Percentiles rank a stretch among this genome's conserved stretches.
These are phyloP conservation scores for Carlito syrichta DNA, from an alignment of 2,113 vertebrate species.

Conservation along the genomic window DNA sequence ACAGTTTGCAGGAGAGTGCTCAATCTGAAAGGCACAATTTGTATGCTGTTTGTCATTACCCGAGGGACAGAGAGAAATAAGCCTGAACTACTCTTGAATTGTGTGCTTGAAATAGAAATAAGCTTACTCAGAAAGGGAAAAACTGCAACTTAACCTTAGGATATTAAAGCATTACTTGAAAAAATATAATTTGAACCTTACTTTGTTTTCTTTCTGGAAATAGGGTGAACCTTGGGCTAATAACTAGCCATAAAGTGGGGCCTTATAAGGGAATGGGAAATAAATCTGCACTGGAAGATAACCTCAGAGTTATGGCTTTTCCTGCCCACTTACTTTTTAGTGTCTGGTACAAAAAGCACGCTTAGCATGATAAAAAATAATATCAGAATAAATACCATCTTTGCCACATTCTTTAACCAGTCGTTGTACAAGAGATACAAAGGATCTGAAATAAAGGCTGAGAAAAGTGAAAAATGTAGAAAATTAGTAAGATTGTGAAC, in stretches of 20 bases:
- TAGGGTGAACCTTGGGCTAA: neutral
- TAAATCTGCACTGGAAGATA: neutral
- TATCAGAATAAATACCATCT: accelerated
- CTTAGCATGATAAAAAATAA: accelerated
- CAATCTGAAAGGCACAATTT: neutral
- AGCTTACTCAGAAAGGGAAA: neutral
- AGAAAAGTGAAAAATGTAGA: neutral
- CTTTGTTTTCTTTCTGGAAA: neutral
- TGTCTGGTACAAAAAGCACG: accelerated
- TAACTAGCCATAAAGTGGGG: neutral
- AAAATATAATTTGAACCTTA: neutral
- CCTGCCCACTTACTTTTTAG: neutral
- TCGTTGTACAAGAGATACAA: neutral
- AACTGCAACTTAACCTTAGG: neutral
- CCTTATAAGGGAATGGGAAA: neutral
- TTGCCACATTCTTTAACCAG: neutral
- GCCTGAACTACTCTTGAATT: neutral
- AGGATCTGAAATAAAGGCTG: constrained; percentile 45
- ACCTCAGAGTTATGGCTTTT: neutral
- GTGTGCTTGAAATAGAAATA: neutral
- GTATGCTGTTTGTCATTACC: neutral
- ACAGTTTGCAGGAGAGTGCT: neutral
- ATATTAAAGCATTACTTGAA: neutral
- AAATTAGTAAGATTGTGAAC: neutral
- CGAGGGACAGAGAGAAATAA: neutral